Conservation (phyloP, 1,140 invertebrate genomes). For the Cyrtorhinus lividipennis region DNA sequence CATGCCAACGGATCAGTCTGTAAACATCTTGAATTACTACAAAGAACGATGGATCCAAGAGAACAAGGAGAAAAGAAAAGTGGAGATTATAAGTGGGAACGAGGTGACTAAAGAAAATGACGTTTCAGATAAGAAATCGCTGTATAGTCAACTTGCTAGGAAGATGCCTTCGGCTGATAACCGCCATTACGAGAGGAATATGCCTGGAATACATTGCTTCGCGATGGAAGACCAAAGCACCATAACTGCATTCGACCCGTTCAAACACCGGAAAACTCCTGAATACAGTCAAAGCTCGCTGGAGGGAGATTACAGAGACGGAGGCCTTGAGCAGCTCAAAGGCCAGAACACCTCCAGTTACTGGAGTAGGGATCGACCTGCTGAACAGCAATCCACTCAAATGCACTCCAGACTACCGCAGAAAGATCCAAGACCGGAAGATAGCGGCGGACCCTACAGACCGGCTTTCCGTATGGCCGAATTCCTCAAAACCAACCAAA, state of each 20-base stretch:
- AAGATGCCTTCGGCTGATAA: not conserved
- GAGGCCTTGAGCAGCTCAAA: no score
- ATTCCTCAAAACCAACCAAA: no score
- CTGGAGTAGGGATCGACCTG: not conserved
- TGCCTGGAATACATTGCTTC: not conserved
- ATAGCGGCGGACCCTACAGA: not conserved
- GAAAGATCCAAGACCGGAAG: not conserved
- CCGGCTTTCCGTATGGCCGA: not conserved
- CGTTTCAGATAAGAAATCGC: not conserved
- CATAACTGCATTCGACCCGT: not conserved
- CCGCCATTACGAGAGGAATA: not conserved
- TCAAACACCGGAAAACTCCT: not conserved
- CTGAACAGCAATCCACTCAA: not conserved
- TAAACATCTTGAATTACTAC: conserved; percentile 11
- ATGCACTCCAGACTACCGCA: not conserved
- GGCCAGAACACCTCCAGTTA: no score
- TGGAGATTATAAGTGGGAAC: not conserved
- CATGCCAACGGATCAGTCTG: conserved; percentile 5
- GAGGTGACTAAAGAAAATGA: not conserved
- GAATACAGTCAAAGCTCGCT: not conserved
- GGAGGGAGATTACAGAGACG: no score
- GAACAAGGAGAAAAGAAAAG: conserved; percentile 1
- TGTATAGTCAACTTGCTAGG: not conserved
- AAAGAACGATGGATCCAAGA: conserved; percentile 6
- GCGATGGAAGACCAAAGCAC: not conserved